Base-by-base conservation (phyloP, 53 echinoderm and acorn worm genomes). In the Holothuria leucospilota region DNA sequence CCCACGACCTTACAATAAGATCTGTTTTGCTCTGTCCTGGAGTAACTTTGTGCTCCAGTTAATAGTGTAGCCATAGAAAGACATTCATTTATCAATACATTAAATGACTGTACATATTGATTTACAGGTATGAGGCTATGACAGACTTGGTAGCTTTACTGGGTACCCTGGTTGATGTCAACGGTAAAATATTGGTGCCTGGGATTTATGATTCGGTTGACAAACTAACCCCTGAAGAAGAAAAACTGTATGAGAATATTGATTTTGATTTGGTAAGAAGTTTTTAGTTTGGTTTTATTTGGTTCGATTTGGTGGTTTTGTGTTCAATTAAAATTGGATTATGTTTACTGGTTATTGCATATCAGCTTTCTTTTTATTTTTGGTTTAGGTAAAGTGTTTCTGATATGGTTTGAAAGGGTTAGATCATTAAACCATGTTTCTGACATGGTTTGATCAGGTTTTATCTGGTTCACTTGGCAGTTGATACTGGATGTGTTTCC, bases 51-150 rank as follows among this genome's bases (percentile, higher is more conserved):
- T 46, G 46, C 11, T 56, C 18, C 56, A 56, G 18, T 49, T 49
- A 1, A 13, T 56, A 56, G 2, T 15, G 56, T 56, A 56, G 56
- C 8, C 15, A 7, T 56, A 4, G 18, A 56, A 18, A 56, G 56
- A 5, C 56, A 16, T 56, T 16, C 56, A 56, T 18, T 4, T 18
- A 16, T 18, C 18, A 56, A 34, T 34, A 2, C 56, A 15, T 56
- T 15, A 18, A 56, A 56, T 56, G 56, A 16, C 56, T 56, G 18
- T 18, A 42, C 13, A 8, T 78, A 63, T 85, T 49, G 51, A 10
- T 71, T 60, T 62, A 14, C 72, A 95, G 99, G 27, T 93, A 98
- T 49, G 99, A 98, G 64, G 99, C 93, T 10, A 98, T 98, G 99
- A 78, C 84, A 4, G 99, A 95, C 51, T 72, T 99, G 77, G 29